Conservation (phyloP, 1,140 invertebrate genomes). For the Platorchestia sp. region DNA sequence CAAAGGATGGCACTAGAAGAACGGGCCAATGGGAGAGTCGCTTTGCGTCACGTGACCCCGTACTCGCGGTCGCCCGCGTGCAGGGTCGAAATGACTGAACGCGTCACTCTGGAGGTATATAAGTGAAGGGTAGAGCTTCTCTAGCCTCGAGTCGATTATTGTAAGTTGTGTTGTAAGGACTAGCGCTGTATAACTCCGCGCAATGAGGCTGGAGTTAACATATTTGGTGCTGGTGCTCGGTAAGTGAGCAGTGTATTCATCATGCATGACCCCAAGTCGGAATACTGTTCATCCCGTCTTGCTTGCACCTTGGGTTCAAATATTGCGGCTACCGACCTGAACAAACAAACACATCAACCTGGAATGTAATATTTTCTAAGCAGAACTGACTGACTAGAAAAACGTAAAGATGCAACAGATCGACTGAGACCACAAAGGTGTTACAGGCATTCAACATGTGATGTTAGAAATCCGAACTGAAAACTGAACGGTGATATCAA, state of each 20-base stretch:
- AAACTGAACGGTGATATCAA: neutral
- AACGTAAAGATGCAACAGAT: too few relatives aligned
- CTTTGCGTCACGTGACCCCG: neutral
- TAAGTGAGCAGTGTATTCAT: conserved; percentile 36
- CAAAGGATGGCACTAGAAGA: conserved; percentile 33
- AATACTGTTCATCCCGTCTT: too few relatives aligned
- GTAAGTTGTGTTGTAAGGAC: conserved; percentile 52
- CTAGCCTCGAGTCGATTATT: conserved; percentile 51
- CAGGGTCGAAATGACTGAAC: conserved; percentile 16
- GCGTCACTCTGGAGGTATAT: conserved; percentile 28
- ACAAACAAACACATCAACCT: too few relatives aligned
- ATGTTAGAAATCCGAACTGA: neutral
- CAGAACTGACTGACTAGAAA: too few relatives aligned
- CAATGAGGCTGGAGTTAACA: conserved; percentile 50
- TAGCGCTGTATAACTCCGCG: conserved; percentile 41
- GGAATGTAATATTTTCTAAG: too few relatives aligned
- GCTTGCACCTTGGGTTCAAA: too few relatives aligned
- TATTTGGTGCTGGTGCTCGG: conserved; percentile 53
- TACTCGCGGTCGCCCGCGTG: conserved; percentile 39
- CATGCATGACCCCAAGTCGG: neutral
- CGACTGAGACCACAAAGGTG: neutral
- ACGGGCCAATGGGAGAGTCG: conserved; percentile 30
- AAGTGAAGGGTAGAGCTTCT: conserved; percentile 49
- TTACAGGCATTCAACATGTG: neutral
- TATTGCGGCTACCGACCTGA: too few relatives aligned